Base-by-base conservation (phyloP, 1,140 invertebrate species). In the Meloidogyne hapla region DNA sequence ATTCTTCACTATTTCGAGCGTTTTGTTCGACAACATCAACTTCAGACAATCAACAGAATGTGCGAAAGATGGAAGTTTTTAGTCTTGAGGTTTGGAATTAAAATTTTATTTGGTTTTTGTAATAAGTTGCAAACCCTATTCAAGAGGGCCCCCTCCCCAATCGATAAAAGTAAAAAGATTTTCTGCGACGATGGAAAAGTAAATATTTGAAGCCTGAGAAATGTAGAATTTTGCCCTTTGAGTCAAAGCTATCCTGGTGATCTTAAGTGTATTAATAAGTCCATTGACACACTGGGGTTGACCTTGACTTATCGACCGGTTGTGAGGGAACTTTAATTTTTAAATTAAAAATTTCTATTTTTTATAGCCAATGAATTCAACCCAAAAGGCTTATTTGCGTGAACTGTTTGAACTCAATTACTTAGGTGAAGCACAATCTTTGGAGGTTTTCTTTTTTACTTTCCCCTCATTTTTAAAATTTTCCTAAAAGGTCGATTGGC, bases 341-440 rank as follows among this genome's bases (percentile, higher is more conserved):
- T 1, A 25, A 21, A 26, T 65, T 65, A 21, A 2, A 65, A 18
- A 25, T 66, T 66, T 64, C 28, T 25, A 25, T 15, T 25, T 64
- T 1, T 25, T 66, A 23, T 18, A 66, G 38, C 26, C 65, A 66
- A 26, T 33, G 38, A 61, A 6, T 48, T 25, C 28, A 25, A 61
- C 61, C 61, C 48, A 56, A 21, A 56, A 56, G n/a, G 48, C 48
- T 56, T 56, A 56, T 56, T 56, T 56, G n/a, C 48, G 48, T n/a
- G 48, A 56, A 56, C 18, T n/a, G n/a, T 56, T 56, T n/a, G 48
- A 56, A n/a, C 48, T 56, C 1, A n/a, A n/a, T 21, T 56, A 56
- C n/a, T 8, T 6, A 56, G 18, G n/a, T 1, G n/a, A 56, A 56
- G 18, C 18, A n/a, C 48, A 56, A n/a, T n/a, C 18, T 8, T 56